Evolutionary conservation across 2,888 invertebrate genomes (phyloP), one percentile per base, ranked within the genome.

Genomic region (Bellardia pandia): DNA sequence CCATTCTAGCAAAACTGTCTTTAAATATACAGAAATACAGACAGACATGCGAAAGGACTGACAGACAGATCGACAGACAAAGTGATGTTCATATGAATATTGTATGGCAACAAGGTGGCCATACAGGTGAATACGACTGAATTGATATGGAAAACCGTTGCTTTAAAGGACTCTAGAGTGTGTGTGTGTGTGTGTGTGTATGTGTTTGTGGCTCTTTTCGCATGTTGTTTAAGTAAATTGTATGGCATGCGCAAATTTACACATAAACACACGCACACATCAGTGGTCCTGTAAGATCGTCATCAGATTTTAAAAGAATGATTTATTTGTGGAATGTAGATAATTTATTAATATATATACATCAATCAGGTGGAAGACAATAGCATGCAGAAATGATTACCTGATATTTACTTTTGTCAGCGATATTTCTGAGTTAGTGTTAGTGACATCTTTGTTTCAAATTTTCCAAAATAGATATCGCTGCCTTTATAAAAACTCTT

Each of bases 71-170:
- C 7, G 30, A 58, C 48, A 69, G 85, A 71, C 33, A 23, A 37
- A 80, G 9, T 58, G 56, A 69, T 85, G 53, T 85, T 79, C n/a
- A 71, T 58, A 71, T 68, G 40, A 64, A 81, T 72, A 72, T 66
- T 76, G 23, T 58, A 23, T 74, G 71, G 75, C 85, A 87, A 78
- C 85, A 69, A 78, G 87, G 85, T 87, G 87, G 87, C 79, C 87
- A 87, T 56, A 79, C 86, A 87, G 86, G 86, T 87, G 86, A 87
- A 77, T 74, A 56, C 74, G 51, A 64, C 69, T 82, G 64, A 85
- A 72, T 82, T 82, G 87, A 82, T 87, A 81, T 78, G 66, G 85
- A 87, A 83, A 87, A 84, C 86, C 86, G 86, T 87, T 87, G 86
- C 48, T 74, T 72, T 16, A 64, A 68, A 83, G 79, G 78, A 84